phyloP scores from a whole-genome alignment of 64 coral and sea anemone species.

The Pocillopora verrucosa region DNA sequence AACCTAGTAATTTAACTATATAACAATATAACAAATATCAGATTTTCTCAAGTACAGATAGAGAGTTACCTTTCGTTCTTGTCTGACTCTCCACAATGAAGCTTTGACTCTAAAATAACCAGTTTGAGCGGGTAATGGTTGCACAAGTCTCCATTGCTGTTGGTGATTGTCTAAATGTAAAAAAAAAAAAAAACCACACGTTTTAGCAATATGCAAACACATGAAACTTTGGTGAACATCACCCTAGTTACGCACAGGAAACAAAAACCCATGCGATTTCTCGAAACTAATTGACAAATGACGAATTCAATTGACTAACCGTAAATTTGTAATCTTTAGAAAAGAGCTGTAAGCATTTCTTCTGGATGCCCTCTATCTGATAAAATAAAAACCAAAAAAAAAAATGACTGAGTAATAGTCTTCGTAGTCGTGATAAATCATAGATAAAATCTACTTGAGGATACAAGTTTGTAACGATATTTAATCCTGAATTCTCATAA shows the following conservation, averaged over 20 bases:
- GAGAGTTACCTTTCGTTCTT: constrained; percentile 19
- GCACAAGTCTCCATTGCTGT: constrained; percentile 87
- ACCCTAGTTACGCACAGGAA: neutral
- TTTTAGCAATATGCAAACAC: neutral
- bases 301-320: constrained; percentile 44
- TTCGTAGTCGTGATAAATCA: neutral
- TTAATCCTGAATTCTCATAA: neutral
- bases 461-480: neutral
- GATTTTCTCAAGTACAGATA: neutral
- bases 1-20: no score
- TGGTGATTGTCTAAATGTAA: constrained; percentile 71
- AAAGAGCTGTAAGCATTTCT: constrained; percentile 76
- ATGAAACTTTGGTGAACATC: neutral
- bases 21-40: no score
- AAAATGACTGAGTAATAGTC: neutral
- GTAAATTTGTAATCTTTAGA: constrained; percentile 88
- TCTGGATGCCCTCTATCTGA: constrained; percentile 75
- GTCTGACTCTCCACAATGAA: constrained; percentile 23
- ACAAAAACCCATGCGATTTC: no score
- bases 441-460: neutral
- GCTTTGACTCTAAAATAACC: constrained; percentile 79
- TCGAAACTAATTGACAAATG: no score
- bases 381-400: neutral
- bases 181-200: neutral
- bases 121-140: constrained; percentile 94